Evolutionary conservation across 2,797 vertebrate genomes (phyloP).

Genomic region (Cheirogaleus major): DNA sequence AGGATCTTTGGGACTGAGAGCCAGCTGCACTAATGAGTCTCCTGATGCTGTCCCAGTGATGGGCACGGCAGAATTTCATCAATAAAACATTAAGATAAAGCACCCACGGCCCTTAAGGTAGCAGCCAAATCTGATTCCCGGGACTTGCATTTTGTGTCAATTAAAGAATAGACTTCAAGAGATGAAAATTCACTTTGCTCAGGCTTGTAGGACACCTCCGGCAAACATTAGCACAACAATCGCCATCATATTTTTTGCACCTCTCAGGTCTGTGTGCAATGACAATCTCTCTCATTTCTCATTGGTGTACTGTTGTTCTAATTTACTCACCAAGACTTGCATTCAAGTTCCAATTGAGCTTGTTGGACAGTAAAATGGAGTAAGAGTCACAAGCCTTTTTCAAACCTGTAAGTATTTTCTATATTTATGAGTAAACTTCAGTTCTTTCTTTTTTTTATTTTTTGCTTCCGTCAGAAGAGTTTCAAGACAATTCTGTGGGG

Average conservation of each 20-base stretch:
- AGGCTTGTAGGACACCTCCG: slow-evolving; percentile 12
- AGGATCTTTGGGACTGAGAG: slow-evolving; percentile 54
- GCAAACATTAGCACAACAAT: slow-evolving; percentile 71
- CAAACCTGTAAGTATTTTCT: slow-evolving; percentile 1
- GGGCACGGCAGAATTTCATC: slow-evolving; percentile 56
- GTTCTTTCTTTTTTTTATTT: background rate
- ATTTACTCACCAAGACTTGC: slow-evolving; percentile 27
- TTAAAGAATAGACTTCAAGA: slow-evolving; percentile 65
- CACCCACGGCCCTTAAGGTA: slow-evolving; percentile 51
- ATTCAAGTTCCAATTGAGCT: background rate
- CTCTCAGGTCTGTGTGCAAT: background rate
- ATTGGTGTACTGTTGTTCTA: background rate
- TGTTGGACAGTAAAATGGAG: background rate
- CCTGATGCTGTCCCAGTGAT: slow-evolving; percentile 63
- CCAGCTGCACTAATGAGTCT: slow-evolving; percentile 73
- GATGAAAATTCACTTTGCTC: slow-evolving; percentile 66
- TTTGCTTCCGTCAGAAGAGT: background rate
- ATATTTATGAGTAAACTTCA: background rate
- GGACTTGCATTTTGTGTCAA: slow-evolving; percentile 58
- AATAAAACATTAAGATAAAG: slow-evolving; percentile 75
- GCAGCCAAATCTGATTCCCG: slow-evolving; percentile 56
- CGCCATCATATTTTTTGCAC: background rate
- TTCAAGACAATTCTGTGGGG: slow-evolving; percentile 26
- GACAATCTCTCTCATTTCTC: slow-evolving; percentile 34
- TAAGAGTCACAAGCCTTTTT: background rate